Percentiles rank a stretch among this genome's conserved stretches.
These are phyloP conservation scores for Climacteris rufus DNA, from an alignment of 2,113 vertebrate species.

Conservation along the genomic window DNA sequence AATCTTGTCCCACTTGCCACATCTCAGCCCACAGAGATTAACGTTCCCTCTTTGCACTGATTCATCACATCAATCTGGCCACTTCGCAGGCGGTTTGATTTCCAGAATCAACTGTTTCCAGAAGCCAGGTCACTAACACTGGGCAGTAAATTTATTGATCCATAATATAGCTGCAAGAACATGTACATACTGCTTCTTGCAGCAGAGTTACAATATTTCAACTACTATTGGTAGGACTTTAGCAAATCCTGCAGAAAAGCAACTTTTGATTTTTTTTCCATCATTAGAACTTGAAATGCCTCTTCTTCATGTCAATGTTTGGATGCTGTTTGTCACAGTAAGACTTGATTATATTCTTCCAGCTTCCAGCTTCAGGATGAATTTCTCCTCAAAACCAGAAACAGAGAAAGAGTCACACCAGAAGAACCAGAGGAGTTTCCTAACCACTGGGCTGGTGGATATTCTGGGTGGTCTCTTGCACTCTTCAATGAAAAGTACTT, in stretches of 20 bases:
- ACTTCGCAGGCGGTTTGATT: background rate
- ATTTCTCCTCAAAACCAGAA: background rate
- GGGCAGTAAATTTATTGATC: background rate
- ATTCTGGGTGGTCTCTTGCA: constrained; percentile 3
- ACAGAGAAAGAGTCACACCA: background rate
- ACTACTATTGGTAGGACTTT: background rate
- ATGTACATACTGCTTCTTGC: background rate
- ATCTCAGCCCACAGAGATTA: background rate
- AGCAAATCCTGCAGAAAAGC: background rate
- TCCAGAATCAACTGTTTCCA: background rate
- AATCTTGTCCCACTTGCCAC: background rate
- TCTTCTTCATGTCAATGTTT: background rate
- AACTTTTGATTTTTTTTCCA: fast-evolving
- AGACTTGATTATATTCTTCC: background rate
- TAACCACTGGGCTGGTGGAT: background rate
- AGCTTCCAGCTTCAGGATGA: background rate
- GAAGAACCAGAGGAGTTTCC: constrained; percentile 1
- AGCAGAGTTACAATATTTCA: background rate
- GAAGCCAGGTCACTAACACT: background rate
- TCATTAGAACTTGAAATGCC: background rate
- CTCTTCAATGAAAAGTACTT: background rate
- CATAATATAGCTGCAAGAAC: background rate
- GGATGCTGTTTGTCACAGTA: background rate
- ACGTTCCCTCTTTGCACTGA: background rate
- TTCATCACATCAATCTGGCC: background rate